phyloP scores from a whole-genome alignment of 2,113 vertebrate genomes.

The Papio anubis region DNA sequence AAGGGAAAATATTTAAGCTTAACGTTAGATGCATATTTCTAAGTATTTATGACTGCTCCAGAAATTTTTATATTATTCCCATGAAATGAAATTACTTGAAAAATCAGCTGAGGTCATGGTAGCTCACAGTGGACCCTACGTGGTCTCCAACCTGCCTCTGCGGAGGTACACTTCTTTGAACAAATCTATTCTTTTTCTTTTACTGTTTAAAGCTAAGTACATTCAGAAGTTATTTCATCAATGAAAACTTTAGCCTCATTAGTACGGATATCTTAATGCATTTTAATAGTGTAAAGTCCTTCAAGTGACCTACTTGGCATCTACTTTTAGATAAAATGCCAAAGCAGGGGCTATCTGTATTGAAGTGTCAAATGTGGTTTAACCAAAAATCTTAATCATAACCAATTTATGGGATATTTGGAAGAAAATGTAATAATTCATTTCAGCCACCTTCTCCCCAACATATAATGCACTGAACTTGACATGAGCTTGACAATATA shows the following conservation, averaged over 20 bases:
- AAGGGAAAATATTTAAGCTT: background rate
- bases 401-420: background rate
- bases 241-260: background rate
- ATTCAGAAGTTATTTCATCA: conserved; percentile 33
- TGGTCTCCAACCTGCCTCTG: background rate
- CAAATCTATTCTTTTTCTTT: background rate
- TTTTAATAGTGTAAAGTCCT: conserved; percentile 41
- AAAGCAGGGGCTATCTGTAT: background rate
- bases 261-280: background rate
- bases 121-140: background rate
- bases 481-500: background rate
- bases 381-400: background rate
- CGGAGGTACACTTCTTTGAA: background rate
- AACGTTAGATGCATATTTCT: background rate
- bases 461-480: background rate
- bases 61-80: background rate
- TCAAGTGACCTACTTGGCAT: conserved; percentile 11
- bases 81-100: conserved; percentile 8
- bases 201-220: background rate
- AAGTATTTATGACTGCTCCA: background rate
- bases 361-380: conserved; percentile 15
- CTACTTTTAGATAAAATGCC: conserved; percentile 35
- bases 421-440: background rate
- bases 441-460: background rate
- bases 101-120: background rate